Conservation (phyloP, 2,888 invertebrate species). For the Euzetes globulus region DNA sequence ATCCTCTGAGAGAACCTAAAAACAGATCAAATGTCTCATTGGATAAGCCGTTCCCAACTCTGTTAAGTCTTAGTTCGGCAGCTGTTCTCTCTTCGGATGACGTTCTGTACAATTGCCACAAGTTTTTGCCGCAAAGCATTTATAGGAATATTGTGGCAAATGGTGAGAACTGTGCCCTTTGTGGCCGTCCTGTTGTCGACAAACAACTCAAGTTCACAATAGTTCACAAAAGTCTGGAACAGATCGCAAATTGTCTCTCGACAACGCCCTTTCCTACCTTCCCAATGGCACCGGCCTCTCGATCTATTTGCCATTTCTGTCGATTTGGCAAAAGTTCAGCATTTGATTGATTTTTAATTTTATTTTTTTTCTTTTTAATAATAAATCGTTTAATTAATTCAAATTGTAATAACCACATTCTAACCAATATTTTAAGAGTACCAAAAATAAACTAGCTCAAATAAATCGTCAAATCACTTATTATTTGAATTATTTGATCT, state of each 20-base stretch:
- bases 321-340: too few relatives aligned
- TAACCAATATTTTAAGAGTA: too few relatives aligned
- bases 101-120: neutral
- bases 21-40: too few relatives aligned
- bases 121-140: neutral
- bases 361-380: too few relatives aligned
- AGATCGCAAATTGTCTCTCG: neutral
- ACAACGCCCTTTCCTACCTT: slow-evolving; percentile 1
- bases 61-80: neutral
- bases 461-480: too few relatives aligned
- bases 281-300: neutral
- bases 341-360: too few relatives aligned
- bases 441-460: too few relatives aligned
- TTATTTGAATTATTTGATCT: too few relatives aligned
- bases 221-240: neutral
- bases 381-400: too few relatives aligned
- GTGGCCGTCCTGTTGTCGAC: neutral
- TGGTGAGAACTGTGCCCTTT: slow-evolving; percentile 1
- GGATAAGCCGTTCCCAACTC: neutral
- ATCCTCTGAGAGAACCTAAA: slow-evolving; percentile 3
- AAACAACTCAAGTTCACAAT: neutral
- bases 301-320: neutral
- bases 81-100: neutral
- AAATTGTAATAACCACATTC: too few relatives aligned
- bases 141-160: neutral